Conservation (phyloP, 1,140 invertebrate species). For the Drosophila willistoni region DNA sequence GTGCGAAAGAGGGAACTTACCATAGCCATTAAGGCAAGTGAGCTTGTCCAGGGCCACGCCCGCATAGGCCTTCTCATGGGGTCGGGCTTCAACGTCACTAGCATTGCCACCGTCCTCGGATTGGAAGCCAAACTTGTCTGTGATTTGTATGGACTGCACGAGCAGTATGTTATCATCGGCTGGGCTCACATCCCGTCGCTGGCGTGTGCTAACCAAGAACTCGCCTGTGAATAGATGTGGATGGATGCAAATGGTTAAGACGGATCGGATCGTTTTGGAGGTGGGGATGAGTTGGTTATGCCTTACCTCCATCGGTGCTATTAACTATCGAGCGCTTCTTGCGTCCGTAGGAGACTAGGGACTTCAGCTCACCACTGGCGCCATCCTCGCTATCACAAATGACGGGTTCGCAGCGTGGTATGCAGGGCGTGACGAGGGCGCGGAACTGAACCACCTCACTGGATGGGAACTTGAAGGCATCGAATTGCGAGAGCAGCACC, state of each 20-base stretch:
- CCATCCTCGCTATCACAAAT: constrained; percentile 92
- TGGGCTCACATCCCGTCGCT: constrained; percentile 69
- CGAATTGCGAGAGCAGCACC: constrained; percentile 93
- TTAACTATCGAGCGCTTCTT: constrained; percentile 82
- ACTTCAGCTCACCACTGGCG: constrained; percentile 90
- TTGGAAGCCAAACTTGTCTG: constrained; percentile 95
- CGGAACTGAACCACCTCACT: constrained; percentile 97
- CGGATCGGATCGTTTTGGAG: background rate
- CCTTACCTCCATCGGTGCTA: constrained; percentile 74
- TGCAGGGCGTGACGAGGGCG: constrained; percentile 95
- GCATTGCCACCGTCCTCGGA: constrained; percentile 78
- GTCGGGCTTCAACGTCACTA: constrained; percentile 47
- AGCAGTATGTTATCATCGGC: constrained; percentile 92
- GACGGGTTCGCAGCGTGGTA: constrained; percentile 95
- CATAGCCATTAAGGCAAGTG: constrained; percentile 82
- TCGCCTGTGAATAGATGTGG: constrained; percentile 58
- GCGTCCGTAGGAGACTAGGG: constrained; percentile 90
- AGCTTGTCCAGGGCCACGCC: constrained; percentile 78
- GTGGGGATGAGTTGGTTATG: background rate
- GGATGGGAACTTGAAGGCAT: constrained; percentile 98
- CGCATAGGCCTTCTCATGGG: constrained; percentile 76
- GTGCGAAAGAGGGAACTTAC: constrained; percentile 61
- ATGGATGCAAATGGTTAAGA: constrained; percentile 46
- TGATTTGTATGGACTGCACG: constrained; percentile 95
- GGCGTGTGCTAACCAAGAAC: constrained; percentile 72